Evolutionary conservation across 64 coral and sea anemone species (phyloP).

Genomic region (Montipora capricornis): DNA sequence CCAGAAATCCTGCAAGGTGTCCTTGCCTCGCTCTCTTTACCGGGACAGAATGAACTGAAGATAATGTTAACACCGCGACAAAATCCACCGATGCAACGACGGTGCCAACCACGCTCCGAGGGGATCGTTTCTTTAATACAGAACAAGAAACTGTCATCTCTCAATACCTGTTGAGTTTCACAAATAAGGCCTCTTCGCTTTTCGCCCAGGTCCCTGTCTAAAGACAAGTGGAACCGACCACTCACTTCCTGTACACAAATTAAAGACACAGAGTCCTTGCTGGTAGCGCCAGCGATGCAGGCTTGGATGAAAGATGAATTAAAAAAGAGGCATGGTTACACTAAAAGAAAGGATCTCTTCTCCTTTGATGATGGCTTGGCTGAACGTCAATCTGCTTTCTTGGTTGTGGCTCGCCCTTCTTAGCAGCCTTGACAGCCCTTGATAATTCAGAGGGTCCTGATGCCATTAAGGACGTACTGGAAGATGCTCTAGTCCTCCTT

Average conservation of each 20-base stretch:
- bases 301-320: background rate
- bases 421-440: too few relatives aligned
- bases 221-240: background rate
- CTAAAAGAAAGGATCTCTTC: background rate
- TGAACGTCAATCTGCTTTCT: too few relatives aligned
- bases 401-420: too few relatives aligned
- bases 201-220: background rate
- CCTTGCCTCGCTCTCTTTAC: background rate
- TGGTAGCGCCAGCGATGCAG: background rate
- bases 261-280: background rate
- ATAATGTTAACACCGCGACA: background rate
- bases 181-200: background rate
- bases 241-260: background rate
- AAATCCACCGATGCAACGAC: background rate
- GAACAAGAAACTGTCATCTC: background rate
- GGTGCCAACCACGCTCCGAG: background rate
- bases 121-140: background rate
- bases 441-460: background rate
- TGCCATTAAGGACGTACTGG: background rate
- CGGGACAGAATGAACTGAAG: background rate
- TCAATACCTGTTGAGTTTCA: background rate
- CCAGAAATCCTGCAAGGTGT: background rate
- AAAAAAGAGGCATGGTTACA: background rate
- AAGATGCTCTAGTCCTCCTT: conserved; percentile 37
- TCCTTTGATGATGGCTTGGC: background rate